Evolutionary conservation across 1,140 invertebrate genomes (phyloP), one percentile per base, ranked within the genome.

Genomic region (Dufourea novaeangliae): DNA sequence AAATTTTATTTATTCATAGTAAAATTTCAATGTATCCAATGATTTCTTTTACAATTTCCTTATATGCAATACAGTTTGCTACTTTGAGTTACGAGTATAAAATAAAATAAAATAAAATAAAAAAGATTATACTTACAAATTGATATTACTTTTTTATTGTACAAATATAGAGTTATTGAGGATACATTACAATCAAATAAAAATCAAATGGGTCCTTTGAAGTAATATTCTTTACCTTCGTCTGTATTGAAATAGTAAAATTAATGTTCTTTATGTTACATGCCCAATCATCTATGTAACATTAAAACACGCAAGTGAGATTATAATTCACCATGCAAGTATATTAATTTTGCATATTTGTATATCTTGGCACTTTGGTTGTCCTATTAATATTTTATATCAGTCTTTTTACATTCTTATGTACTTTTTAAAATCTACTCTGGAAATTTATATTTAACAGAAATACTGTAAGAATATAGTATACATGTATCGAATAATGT

Each of bases 321-420:
- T 34, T 22, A 73, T 27, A n/a, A 56, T 64, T 80, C 41, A 61
- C 41, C 22, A 25, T 2, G 25, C 27, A 32, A 68, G 5, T 44
- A 63, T 32, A 69, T 20, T 50, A 66, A 66, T 79, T 5, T 12
- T 66, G 39, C 64, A 80, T 64, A 22, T 37, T 52, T 52, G 41
- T 80, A 32, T 8, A 61, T 81, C 69, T 84, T 84, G 81, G 81
- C 83, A 84, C 83, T 83, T 76, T 29, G 44, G 34, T 83, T 70
- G 7, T 39, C n/a, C 64, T 52, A 61, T 41, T 61, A 83, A 68
- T 64, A 39, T 78, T 57, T 57, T 50, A 59, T 62, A 71, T 83
- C 81, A 83, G 82, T 83, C 82, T 84, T 84, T 73, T 25, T 64
- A 66, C 61, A 59, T 57, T 56, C 57, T 44, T 72, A 41, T 63